A percentile compares a stretch with the other conserved stretches of the same genome.
phyloP scores from a whole-genome alignment of 2,113 vertebrate species.

The Nipponia nippon region DNA sequence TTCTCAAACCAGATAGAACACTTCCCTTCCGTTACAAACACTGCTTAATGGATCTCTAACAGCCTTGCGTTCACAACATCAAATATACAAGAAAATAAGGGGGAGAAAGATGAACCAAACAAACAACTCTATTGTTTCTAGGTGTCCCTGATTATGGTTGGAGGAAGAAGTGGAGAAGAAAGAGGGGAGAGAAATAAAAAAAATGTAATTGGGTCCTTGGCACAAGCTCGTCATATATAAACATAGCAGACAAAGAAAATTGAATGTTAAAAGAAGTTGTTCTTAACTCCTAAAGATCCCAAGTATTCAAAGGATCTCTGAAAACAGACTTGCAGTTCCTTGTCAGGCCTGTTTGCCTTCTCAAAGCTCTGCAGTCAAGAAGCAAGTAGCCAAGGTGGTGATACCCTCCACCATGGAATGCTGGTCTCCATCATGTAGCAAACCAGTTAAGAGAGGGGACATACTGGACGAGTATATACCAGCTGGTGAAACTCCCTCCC shows the following conservation, averaged over 20 bases:
- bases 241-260: constrained; percentile 2
- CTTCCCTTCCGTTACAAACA: constrained; percentile 7
- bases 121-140: constrained; percentile 53
- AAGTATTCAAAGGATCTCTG: background rate
- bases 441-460: background rate
- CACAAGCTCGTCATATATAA: constrained; percentile 8
- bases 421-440: background rate
- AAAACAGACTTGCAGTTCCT: background rate
- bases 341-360: background rate
- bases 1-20: constrained; percentile 62
- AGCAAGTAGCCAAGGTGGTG: background rate
- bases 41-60: constrained; percentile 59
- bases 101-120: background rate
- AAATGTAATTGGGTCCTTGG: constrained; percentile 29
- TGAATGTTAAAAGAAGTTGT: background rate
- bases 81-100: constrained; percentile 53
- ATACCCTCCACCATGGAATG: accelerated
- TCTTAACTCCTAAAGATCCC: background rate
- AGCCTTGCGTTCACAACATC: constrained; percentile 48
- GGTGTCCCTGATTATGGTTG: constrained; percentile 46
- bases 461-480: background rate
- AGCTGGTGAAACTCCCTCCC: background rate
- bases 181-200: background rate
- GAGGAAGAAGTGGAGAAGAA: background rate
- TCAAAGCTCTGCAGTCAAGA: background rate